Base-by-base conservation (phyloP, 1,140 invertebrate species). In the Drosophila bocki region DNA sequence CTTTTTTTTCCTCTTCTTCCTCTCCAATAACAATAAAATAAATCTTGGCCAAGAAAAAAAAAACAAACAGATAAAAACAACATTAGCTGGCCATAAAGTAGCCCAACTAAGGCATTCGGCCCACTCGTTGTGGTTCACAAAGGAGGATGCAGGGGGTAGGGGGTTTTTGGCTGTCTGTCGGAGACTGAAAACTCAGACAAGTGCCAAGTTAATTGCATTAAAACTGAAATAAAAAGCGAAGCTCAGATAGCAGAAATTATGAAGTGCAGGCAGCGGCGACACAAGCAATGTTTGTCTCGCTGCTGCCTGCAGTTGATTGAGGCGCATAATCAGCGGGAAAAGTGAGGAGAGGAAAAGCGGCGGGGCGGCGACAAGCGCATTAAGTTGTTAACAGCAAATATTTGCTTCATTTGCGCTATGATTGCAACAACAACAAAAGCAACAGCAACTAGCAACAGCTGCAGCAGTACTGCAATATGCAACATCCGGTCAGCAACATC, bases 301-400 rank as follows among this genome's bases (percentile, higher is more conserved):
- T 70, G 68, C n/a, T 70, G 77, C 41, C 51, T 64, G 65, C 78
- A 68, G 82, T 86, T 88, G 84, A 88, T 88, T 88, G 84, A 90
- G 78, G 84, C 84, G 81, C 84, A 88, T 88, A 88, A 88, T 88
- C 84, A 85, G 84, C 67, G 70, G 69, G 63, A 29, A 35, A 60
- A 41, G 22, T 4, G 17, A 22, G 54, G 45, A 22, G 33, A 35
- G 32, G 19, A 6, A 9, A 37, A 33, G 51, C 15, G 13, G 48
- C 41, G 29, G 11, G 51, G 70, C 62, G 84, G 76, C 71, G 78
- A 63, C 80, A 79, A 88, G 84, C 81, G 81, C 85, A 88, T 88
- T 88, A 88, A 88, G 84, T 88, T 88, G 84, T 88, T 88, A 88
- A 88, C 85, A 88, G 85, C 82, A 88, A 90, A 88, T 88, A 80